Evolutionary conservation across 2,113 vertebrate genomes (phyloP).

Genomic region (Saimiri boliviensis): DNA sequence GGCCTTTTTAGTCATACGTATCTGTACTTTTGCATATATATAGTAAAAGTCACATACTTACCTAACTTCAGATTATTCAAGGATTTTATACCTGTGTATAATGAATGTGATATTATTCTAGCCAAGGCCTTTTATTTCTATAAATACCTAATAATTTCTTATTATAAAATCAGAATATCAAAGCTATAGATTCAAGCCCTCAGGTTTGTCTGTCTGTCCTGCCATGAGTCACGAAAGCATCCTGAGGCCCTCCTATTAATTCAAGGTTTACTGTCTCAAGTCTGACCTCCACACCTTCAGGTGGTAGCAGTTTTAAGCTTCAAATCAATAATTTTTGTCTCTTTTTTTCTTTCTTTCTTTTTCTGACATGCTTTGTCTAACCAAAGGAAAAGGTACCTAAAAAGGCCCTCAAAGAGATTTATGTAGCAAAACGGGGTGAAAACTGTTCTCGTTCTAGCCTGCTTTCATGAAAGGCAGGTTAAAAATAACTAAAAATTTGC

Average conservation of each 20-base stretch:
- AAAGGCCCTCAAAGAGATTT: conserved; percentile 71
- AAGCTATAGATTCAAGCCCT: conserved; percentile 62
- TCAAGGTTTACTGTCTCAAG: conserved; percentile 59
- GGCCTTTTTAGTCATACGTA: not conserved
- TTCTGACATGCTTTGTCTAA: conserved; percentile 59
- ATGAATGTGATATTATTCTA: conserved; percentile 71
- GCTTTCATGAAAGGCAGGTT: conserved; percentile 67
- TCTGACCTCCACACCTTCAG: not conserved
- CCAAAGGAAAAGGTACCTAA: conserved; percentile 78
- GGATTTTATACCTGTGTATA: conserved; percentile 21
- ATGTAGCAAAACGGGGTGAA: conserved; percentile 75
- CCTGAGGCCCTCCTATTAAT: conserved; percentile 70
- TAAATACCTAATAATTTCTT: conserved; percentile 71
- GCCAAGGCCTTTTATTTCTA: conserved; percentile 69
- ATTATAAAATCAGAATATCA: conserved; percentile 73
- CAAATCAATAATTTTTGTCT: conserved; percentile 72
- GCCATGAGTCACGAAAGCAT: conserved; percentile 53
- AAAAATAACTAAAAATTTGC: conserved; percentile 82
- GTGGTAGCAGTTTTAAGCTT: conserved; percentile 57
- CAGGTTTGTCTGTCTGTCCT: conserved; percentile 59
- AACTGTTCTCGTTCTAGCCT: conserved; percentile 73
- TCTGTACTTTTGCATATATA: fast-evolving
- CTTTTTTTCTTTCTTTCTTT: not conserved
- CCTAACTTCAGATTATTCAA: conserved; percentile 25
- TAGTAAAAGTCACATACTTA: not conserved